A percentile compares a stretch with the other conserved stretches of the same genome.
Evolutionary conservation across 2,888 invertebrate genomes (phyloP).

Genomic region (Sphaeridia pumilis): DNA sequence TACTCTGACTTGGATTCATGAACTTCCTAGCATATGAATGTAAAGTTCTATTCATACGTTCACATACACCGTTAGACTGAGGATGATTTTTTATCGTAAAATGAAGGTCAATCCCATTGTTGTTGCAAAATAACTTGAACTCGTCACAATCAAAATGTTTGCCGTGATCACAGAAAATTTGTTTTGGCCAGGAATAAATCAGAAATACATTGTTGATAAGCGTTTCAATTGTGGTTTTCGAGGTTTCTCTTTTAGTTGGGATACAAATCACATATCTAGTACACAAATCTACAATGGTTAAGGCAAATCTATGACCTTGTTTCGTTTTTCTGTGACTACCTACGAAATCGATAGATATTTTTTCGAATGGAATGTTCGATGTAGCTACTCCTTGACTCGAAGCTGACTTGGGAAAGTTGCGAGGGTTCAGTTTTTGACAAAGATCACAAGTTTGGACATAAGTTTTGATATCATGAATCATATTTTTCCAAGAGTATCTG

Average conservation of each 20-base stretch:
- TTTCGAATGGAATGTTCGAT: background rate
- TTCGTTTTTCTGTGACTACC: background rate
- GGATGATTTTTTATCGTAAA: background rate
- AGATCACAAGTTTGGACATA: constrained; percentile 1
- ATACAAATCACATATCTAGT: constrained; percentile 1
- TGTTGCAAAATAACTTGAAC: background rate
- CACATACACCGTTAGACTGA: constrained; percentile 5
- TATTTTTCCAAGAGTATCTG: constrained; percentile 8
- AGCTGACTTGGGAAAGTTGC: background rate
- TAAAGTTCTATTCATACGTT: background rate
- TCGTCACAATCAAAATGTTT: background rate
- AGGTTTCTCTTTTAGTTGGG: background rate
- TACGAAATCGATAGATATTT: constrained; percentile 10
- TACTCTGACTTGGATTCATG: background rate
- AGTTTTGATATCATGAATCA: background rate
- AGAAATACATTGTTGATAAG: background rate
- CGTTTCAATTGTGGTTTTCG: background rate
- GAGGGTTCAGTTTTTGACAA: constrained; percentile 5
- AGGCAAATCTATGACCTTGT: background rate
- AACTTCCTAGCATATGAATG: background rate
- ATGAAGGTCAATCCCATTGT: background rate
- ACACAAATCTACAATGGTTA: background rate
- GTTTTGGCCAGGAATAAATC: background rate
- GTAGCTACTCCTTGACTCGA: background rate
- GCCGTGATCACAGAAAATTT: constrained; percentile 1